A percentile compares a stretch with the other conserved stretches of the same genome.
phyloP scores from a whole-genome alignment of 1,140 invertebrate genomes.

The Brachionus asplanchnoidis region DNA sequence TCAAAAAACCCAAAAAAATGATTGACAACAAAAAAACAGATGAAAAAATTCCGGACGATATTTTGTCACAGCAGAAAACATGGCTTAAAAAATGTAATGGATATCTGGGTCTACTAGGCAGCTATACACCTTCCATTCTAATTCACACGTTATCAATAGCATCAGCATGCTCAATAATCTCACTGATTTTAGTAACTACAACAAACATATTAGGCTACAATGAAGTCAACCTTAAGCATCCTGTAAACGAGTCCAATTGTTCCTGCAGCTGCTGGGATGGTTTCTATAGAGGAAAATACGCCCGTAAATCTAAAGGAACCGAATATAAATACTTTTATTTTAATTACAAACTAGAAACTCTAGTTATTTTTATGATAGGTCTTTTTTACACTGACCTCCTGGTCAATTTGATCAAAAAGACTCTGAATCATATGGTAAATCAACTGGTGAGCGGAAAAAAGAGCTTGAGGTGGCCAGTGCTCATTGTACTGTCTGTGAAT shows the following conservation, averaged over 20 bases:
- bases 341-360: not conserved
- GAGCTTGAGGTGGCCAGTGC: not conserved
- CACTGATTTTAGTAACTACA: not conserved
- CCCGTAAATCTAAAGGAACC: not conserved
- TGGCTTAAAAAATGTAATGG: not conserved
- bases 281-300: conserved; percentile 10
- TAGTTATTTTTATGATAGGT: not conserved
- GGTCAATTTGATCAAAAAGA: not conserved
- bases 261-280: conserved; percentile 25
- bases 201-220: conserved; percentile 21
- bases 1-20: not conserved
- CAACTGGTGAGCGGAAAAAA: not conserved
- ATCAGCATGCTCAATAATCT: not conserved
- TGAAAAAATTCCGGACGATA: not conserved
- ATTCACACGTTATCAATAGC: not conserved
- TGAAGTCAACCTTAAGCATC: not conserved
- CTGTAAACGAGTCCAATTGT: not conserved
- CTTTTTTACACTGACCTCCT: not conserved
- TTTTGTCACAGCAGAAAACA: not conserved
- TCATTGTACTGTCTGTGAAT: not conserved
- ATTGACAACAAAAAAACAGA: not conserved
- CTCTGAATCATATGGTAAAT: not conserved
- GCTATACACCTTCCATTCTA: not conserved
- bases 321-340: conserved; percentile 19
- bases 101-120: not conserved